Conservation (phyloP, 2,797 vertebrate species). For the Rhinichthys osculus region DNA sequence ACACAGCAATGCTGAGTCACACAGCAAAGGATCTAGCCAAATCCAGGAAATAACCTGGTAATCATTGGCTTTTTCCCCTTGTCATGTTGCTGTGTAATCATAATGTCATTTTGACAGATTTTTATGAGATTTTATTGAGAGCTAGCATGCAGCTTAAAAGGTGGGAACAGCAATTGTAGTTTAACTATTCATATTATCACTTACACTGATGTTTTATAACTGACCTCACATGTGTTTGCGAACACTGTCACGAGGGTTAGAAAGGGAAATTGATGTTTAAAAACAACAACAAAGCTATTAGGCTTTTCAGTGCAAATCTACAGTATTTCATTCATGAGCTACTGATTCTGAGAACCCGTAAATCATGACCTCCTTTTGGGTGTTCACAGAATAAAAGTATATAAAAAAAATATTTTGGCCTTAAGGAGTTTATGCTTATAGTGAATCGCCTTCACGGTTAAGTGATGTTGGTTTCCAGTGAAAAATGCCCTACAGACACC, state of each 20-base stretch:
- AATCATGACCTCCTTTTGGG: slow-evolving; percentile 51
- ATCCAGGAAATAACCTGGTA: slow-evolving; percentile 70
- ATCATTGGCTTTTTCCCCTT: slow-evolving; percentile 67
- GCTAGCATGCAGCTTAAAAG: slow-evolving; percentile 13
- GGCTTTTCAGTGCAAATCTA: slow-evolving; percentile 40
- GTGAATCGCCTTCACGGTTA: slow-evolving; percentile 7
- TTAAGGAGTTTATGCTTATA: slow-evolving; percentile 20
- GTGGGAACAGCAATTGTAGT: background rate
- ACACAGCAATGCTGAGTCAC: slow-evolving; percentile 71
- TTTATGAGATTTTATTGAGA: slow-evolving; percentile 9
- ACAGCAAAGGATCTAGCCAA: slow-evolving; percentile 65
- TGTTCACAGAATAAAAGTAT: slow-evolving; percentile 37
- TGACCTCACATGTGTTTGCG: background rate
- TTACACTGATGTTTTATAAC: slow-evolving; percentile 9
- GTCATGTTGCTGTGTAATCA: slow-evolving; percentile 54
- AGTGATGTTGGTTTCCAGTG: background rate
- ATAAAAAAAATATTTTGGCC: slow-evolving; percentile 46
- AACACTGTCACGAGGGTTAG: background rate
- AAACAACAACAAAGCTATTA: slow-evolving; percentile 19
- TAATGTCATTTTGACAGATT: slow-evolving; percentile 44
- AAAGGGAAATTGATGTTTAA: background rate
- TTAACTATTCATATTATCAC: background rate
- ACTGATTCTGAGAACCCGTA: slow-evolving; percentile 48
- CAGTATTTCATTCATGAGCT: slow-evolving; percentile 51
- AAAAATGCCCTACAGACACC: slow-evolving; percentile 31